Evolutionary conservation across 2,797 vertebrate genomes (phyloP).

Genomic region (Rhynchonycteris naso): DNA sequence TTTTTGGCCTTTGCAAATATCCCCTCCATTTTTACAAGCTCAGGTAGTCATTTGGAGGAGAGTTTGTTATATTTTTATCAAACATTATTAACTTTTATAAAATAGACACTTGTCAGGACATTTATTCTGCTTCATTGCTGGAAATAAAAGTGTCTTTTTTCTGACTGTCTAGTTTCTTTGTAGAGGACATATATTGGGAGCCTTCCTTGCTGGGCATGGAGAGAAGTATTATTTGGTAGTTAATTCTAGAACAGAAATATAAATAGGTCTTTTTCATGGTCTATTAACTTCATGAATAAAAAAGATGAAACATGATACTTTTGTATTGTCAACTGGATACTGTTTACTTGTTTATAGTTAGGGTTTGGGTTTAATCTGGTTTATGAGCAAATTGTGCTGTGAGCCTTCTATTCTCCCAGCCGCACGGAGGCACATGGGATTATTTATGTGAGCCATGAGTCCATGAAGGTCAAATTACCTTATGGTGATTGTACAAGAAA

Average conservation of each 20-base stretch:
- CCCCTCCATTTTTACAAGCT: background rate
- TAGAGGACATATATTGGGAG: background rate
- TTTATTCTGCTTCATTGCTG: background rate
- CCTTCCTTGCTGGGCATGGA: slow-evolving; percentile 7
- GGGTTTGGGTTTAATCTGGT: slow-evolving; percentile 19
- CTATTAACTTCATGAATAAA: slow-evolving; percentile 65
- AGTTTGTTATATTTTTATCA: background rate
- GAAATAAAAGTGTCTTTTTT: background rate
- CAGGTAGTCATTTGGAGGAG: background rate
- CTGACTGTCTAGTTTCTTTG: slow-evolving; percentile 34
- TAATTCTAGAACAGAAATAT: slow-evolving; percentile 59
- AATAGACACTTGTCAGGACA: background rate
- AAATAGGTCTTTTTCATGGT: slow-evolving; percentile 58
- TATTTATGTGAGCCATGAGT: background rate
- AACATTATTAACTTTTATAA: background rate
- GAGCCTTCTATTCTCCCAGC: background rate
- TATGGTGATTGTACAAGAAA: background rate
- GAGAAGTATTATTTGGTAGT: slow-evolving; percentile 18
- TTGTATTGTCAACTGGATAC: slow-evolving; percentile 25
- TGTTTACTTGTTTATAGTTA: slow-evolving; percentile 48
- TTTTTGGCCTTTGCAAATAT: background rate
- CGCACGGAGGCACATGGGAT: background rate
- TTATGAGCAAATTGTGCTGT: background rate
- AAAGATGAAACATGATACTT: slow-evolving; percentile 52
- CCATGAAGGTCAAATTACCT: slow-evolving; percentile 47